Conservation (phyloP, 2,888 invertebrate genomes). For the Erebia ligea region DNA sequence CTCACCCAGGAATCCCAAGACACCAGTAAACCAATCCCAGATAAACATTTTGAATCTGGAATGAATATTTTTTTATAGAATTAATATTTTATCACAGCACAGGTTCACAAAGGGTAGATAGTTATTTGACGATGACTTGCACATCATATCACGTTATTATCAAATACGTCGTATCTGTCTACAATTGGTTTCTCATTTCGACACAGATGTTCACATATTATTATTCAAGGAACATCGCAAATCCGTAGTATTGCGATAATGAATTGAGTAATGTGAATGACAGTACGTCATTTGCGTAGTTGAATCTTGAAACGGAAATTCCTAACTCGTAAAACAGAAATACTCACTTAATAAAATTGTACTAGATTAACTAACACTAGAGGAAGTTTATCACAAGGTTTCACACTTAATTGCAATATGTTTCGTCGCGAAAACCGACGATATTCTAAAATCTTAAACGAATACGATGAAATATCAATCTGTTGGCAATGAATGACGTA, state of each 20-base stretch:
- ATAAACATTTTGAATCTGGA: conserved; percentile 91
- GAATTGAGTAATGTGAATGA: conserved; percentile 78
- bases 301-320: conserved; percentile 58
- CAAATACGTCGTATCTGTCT: conserved; percentile 56
- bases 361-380: conserved; percentile 76
- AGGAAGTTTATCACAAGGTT: conserved; percentile 77
- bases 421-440: conserved; percentile 73
- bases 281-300: conserved; percentile 73
- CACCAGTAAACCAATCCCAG: conserved; percentile 98
- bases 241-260: conserved; percentile 52
- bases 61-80: conserved; percentile 37
- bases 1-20: conserved; percentile 96
- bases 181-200: conserved; percentile 36
- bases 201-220: conserved; percentile 47
- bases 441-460: conserved; percentile 61
- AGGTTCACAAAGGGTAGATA: conserved; percentile 61
- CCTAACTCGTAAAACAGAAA: conserved; percentile 51
- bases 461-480: conserved; percentile 55
- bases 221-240: conserved; percentile 37
- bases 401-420: conserved; percentile 72
- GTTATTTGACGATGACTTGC: conserved; percentile 69
- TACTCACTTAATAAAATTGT: conserved; percentile 79
- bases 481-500: conserved; percentile 82
- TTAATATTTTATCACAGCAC: conserved; percentile 52
- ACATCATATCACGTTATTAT: conserved; percentile 57